These are phyloP conservation scores for Amphilophus citrinellus DNA, from an alignment of 2,113 vertebrate species.

Conservation along the genomic window DNA sequence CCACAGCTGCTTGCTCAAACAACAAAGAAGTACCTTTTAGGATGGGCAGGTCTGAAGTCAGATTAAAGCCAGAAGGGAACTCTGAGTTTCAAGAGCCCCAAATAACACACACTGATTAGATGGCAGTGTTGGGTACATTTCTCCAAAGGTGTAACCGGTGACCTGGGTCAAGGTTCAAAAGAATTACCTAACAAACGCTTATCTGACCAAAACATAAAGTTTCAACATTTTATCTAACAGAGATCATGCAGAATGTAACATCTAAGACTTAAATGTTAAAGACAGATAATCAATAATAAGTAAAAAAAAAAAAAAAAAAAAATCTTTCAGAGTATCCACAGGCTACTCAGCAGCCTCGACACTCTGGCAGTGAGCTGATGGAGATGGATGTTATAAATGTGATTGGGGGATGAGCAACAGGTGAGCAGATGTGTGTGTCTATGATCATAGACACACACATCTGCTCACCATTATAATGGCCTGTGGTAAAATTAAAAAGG, in stretches of 20 bases:
- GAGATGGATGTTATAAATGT: background rate
- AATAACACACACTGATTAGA: slow-evolving; percentile 46
- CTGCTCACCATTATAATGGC: no score
- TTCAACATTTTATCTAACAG: no score
- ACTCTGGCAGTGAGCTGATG: background rate
- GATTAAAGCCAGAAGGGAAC: slow-evolving; percentile 64
- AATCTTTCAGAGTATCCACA: background rate
- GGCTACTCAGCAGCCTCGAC: background rate
- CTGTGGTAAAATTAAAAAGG: background rate
- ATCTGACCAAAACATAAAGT: background rate
- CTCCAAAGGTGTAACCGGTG: background rate
- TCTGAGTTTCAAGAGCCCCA: slow-evolving; percentile 20
- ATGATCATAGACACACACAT: background rate
- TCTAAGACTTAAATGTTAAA: background rate
- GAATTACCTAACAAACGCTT: background rate
- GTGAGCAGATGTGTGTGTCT: background rate
- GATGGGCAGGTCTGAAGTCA: slow-evolving; percentile 70
- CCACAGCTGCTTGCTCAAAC: slow-evolving; percentile 68
- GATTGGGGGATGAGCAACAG: background rate
- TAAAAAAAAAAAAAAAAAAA: background rate
- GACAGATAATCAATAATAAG: background rate
- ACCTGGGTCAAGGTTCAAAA: background rate
- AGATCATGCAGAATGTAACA: background rate
- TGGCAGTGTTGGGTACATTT: slow-evolving; percentile 3
- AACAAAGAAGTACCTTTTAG: slow-evolving; percentile 77